Conservation (phyloP, 2,888 invertebrate species). For the Tetragonula carbonaria region DNA sequence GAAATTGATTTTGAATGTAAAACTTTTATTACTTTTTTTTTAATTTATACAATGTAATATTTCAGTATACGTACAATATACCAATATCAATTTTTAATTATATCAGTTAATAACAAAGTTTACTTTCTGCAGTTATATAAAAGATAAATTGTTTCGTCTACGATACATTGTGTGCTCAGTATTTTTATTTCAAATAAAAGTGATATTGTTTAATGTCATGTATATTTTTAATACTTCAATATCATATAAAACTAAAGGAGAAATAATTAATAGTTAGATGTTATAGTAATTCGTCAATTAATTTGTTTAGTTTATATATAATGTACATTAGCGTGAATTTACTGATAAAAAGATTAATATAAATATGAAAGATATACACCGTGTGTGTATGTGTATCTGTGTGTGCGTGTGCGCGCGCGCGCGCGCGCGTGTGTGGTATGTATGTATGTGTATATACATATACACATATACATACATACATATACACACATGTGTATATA, state of each 20-base stretch:
- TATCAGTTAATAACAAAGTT: constrained; percentile 16
- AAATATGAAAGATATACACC: constrained; percentile 42
- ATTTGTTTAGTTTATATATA: constrained; percentile 37
- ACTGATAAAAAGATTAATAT: constrained; percentile 65
- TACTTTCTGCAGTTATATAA: not conserved
- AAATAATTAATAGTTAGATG: constrained; percentile 44
- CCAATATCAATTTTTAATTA: constrained; percentile 22
- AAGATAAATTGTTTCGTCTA: constrained; percentile 1
- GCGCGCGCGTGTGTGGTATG: not conserved
- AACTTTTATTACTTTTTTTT: not conserved
- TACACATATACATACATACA: not conserved
- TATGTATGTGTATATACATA: not conserved
- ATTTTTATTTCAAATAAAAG: constrained; percentile 32
- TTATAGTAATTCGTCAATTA: constrained; percentile 25
- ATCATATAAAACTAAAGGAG: constrained; percentile 10
- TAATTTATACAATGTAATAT: not conserved
- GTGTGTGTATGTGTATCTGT: not conserved
- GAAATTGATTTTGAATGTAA: constrained; percentile 14
- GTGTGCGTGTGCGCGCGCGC: not conserved
- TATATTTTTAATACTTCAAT: constrained; percentile 28
- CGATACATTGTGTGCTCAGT: constrained; percentile 15
- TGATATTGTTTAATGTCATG: constrained; percentile 33
- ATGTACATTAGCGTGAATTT: constrained; percentile 54
- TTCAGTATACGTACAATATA: constrained; percentile 11
- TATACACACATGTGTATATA: not conserved